These are phyloP conservation scores for Aplidium turbinatum DNA, from an alignment of 23 tunicate species.

Conservation along the genomic window DNA sequence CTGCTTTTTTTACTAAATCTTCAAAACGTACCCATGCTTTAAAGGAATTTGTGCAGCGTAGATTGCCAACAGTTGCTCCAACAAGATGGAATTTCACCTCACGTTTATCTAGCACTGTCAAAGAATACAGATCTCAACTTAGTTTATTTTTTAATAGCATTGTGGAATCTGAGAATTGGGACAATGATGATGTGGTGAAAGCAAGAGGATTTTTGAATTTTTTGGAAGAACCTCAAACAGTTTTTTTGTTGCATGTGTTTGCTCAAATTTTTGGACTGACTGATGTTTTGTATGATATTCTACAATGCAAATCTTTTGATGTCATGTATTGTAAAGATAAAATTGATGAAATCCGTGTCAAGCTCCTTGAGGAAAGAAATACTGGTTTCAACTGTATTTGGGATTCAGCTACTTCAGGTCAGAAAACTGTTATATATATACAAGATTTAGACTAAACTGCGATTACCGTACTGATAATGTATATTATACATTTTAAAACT, in stretches of 20 bases:
- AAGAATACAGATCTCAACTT: slow-evolving; percentile 2
- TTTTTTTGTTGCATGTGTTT: slow-evolving; percentile 6
- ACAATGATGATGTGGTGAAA: slow-evolving; percentile 4
- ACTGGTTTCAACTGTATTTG: too few relatives aligned
- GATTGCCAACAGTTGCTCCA: not conserved
- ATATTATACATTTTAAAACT: too few relatives aligned
- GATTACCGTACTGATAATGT: too few relatives aligned
- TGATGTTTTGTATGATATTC: too few relatives aligned
- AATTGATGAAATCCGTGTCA: too few relatives aligned
- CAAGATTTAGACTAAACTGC: too few relatives aligned
- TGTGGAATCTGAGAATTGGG: slow-evolving; percentile 2
- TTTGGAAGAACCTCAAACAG: slow-evolving; percentile 8
- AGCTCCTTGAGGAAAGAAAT: too few relatives aligned
- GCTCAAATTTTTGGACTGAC: not conserved
- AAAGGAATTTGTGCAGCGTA: slow-evolving; percentile 2
- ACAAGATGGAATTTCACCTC: slow-evolving; percentile 14
- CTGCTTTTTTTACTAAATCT: slow-evolving; percentile 6
- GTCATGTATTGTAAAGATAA: too few relatives aligned
- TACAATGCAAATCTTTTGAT: too few relatives aligned
- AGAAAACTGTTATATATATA: too few relatives aligned
- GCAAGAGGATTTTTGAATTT: not conserved
- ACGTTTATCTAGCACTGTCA: slow-evolving; percentile 4
- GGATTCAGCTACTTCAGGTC: too few relatives aligned
- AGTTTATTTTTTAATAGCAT: not conserved
- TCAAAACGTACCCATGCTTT: not conserved